Evolutionary conservation across 2,113 vertebrate genomes (phyloP).

Genomic region (Poecilia latipinna): DNA sequence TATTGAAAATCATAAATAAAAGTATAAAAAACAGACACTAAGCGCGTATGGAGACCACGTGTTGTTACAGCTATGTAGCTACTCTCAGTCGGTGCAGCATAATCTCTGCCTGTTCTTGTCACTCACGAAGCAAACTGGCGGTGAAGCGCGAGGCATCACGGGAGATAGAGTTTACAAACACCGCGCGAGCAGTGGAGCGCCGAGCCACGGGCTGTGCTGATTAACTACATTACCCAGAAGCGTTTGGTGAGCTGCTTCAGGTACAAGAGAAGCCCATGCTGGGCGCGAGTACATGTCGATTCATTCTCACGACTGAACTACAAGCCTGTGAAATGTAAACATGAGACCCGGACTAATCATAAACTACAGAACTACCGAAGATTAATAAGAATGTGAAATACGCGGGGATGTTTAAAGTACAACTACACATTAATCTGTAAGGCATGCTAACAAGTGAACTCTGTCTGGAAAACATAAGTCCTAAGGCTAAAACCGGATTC

Average conservation of each 20-base stretch:
- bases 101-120: conserved; percentile 55
- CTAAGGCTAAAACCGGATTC: background rate
- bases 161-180: conserved; percentile 62
- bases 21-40: background rate
- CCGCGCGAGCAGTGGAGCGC: accelerated
- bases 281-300: conserved; percentile 26
- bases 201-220: accelerated
- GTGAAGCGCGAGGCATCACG: conserved; percentile 30
- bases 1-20: background rate
- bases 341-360: background rate
- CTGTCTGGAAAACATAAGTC: background rate
- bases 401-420: background rate
- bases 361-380: background rate
- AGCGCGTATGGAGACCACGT: conserved; percentile 39
- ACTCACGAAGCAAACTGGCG: conserved; percentile 44
- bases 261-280: conserved; percentile 6
- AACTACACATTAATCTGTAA: background rate
- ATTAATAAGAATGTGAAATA: background rate
- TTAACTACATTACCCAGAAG: conserved; percentile 69
- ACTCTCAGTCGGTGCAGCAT: background rate
- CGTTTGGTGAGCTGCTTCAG: accelerated
- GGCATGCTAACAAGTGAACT: background rate
- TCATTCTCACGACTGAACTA: conserved; percentile 35
- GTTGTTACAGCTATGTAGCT: conserved; percentile 21
- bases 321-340: background rate